Conservation (phyloP, 2,888 invertebrate genomes). For the Phasia obesa region DNA sequence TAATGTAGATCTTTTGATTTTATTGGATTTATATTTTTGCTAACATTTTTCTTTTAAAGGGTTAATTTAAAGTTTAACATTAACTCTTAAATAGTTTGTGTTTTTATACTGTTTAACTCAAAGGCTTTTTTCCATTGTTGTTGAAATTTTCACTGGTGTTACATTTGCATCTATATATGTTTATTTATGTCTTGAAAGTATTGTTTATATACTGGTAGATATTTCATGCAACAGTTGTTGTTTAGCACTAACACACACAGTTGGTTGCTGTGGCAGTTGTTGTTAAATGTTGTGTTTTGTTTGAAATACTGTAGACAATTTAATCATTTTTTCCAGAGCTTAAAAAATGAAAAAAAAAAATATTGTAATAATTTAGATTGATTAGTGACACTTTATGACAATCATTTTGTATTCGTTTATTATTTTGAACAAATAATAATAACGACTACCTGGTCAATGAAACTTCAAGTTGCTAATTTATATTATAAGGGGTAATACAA, state of each 20-base stretch:
- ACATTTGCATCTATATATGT: slow-evolving; percentile 69
- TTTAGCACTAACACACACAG: no score
- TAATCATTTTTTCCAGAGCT: slow-evolving; percentile 50
- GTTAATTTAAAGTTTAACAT: slow-evolving; percentile 42
- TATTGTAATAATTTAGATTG: slow-evolving; percentile 66
- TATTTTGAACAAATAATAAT: slow-evolving; percentile 34
- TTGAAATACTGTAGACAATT: slow-evolving; percentile 64
- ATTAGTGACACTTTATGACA: slow-evolving; percentile 69
- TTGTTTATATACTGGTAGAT: slow-evolving; percentile 68
- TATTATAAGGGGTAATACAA: neutral
- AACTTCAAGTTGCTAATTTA: neutral
- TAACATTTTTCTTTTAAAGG: slow-evolving; percentile 33
- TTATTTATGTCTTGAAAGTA: slow-evolving; percentile 65
- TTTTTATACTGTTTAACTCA: slow-evolving; percentile 32
- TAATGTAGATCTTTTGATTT: no score
- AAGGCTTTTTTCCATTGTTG: slow-evolving; percentile 27
- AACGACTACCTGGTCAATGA: neutral
- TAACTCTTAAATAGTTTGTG: slow-evolving; percentile 1
- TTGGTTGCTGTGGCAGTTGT: slow-evolving; percentile 1
- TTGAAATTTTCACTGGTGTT: slow-evolving; percentile 58
- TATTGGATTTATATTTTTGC: no score
- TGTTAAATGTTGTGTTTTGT: slow-evolving; percentile 52
- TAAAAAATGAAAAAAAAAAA: slow-evolving; percentile 37
- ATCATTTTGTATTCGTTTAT: slow-evolving; percentile 57
- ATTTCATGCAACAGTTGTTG: slow-evolving; percentile 47